A percentile compares a stretch with the other conserved stretches of the same genome.
Evolutionary conservation across 1,140 invertebrate genomes (phyloP).

Genomic region (Laupala kohalensis): DNA sequence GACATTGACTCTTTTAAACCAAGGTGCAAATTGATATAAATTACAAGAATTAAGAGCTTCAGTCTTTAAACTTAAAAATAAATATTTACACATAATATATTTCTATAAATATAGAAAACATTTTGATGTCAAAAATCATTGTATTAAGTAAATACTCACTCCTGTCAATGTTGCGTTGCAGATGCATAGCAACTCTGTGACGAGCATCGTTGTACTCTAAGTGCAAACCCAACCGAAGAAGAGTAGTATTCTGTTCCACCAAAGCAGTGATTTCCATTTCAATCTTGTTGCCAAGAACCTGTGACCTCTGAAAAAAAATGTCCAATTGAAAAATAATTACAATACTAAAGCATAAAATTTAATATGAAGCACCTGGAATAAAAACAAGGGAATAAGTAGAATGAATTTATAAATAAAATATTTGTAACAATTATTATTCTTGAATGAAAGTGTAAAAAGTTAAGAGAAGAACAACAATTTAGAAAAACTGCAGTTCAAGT

Average conservation of each 20-base stretch:
- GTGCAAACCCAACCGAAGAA: slow-evolving; percentile 83
- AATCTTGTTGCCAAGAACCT: slow-evolving; percentile 90
- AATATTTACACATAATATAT: no score
- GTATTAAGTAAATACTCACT: slow-evolving; percentile 62
- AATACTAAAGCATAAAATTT: background rate
- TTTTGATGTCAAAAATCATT: background rate
- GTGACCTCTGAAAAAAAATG: slow-evolving; percentile 57
- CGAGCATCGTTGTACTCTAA: slow-evolving; percentile 93
- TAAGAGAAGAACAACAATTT: no score
- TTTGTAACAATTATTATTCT: no score
- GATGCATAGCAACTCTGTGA: slow-evolving; percentile 78
- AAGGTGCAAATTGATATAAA: background rate
- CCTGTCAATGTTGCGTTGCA: slow-evolving; percentile 93
- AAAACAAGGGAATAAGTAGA: no score
- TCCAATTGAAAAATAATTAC: background rate
- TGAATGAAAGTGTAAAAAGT: no score
- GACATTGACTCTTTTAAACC: no score
- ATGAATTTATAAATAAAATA: slow-evolving; percentile 4
- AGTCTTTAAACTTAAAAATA: no score
- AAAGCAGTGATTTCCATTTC: slow-evolving; percentile 95
- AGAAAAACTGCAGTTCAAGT: no score
- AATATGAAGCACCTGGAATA: no score
- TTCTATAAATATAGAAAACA: no score
- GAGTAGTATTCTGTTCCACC: slow-evolving; percentile 81
- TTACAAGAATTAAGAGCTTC: no score